Conservation (phyloP, 2,888 invertebrate species). For the Litoditis marina region DNA sequence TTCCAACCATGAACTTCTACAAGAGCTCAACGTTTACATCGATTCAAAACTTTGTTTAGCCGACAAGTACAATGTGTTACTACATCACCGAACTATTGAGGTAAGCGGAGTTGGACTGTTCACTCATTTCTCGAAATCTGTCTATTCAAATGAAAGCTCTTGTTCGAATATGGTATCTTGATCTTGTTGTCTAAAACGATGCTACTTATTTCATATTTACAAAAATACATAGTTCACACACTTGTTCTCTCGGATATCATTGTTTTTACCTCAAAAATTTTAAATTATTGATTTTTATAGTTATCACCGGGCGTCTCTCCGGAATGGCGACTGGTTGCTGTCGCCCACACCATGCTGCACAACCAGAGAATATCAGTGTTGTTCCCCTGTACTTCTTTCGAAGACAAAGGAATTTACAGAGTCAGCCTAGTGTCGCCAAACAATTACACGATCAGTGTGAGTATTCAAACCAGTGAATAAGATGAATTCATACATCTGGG, state of each 20-base stretch:
- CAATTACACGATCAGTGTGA: slow-evolving; percentile 33
- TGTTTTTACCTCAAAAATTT: slow-evolving; percentile 3
- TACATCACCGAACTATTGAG: slow-evolving; percentile 33
- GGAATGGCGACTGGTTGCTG: not conserved
- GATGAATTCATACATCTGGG: too few species aligned
- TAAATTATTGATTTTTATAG: slow-evolving; percentile 21
- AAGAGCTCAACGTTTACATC: slow-evolving; percentile 33
- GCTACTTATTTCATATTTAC: too few species aligned
- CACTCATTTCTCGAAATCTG: slow-evolving; percentile 5
- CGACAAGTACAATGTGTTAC: slow-evolving; percentile 24
- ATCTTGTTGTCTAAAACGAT: too few species aligned
- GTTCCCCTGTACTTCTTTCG: slow-evolving; percentile 41
- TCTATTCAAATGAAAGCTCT: not conserved
- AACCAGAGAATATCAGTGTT: slow-evolving; percentile 27
- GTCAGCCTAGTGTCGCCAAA: slow-evolving; percentile 28
- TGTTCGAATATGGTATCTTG: too few species aligned
- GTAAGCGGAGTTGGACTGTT: slow-evolving; percentile 13
- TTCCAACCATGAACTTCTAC: slow-evolving; percentile 38
- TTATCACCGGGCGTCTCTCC: slow-evolving; percentile 28
- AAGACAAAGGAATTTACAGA: slow-evolving; percentile 43
- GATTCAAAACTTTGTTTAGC: slow-evolving; percentile 31
- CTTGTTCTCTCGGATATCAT: too few species aligned
- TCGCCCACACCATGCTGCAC: slow-evolving; percentile 18
- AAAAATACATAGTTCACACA: too few species aligned
- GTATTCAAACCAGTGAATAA: too few species aligned